phyloP scores from a whole-genome alignment of 2,797 vertebrate genomes.

The Cynodonichthys magdalenae region DNA sequence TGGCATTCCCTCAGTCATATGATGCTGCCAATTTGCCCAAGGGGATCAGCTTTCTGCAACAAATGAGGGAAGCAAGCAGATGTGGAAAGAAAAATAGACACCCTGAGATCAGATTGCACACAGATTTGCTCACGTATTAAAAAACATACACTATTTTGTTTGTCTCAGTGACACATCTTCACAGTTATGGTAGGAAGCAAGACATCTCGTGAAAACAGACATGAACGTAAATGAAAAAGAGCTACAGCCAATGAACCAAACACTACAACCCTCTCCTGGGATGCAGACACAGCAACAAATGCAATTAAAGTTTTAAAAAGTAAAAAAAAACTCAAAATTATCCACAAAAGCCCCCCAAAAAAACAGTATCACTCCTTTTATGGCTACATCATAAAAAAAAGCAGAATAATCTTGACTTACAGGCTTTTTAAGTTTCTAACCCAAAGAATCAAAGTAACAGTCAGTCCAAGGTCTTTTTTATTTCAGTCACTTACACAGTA shows the following conservation, averaged over 20 bases:
- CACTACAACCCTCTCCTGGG: constrained; percentile 16
- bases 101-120: constrained; percentile 52
- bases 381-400: background rate
- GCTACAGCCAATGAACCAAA: constrained; percentile 35
- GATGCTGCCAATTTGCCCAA: constrained; percentile 47
- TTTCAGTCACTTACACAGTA: background rate
- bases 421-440: background rate
- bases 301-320: no score
- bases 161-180: constrained; percentile 20
- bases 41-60: constrained; percentile 57
- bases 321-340: no score
- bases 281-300: constrained; percentile 19
- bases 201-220: constrained; percentile 10
- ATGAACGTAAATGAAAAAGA: constrained; percentile 40
- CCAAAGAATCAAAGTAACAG: background rate
- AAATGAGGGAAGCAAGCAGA: constrained; percentile 63
- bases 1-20: constrained; percentile 52
- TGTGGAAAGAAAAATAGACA: constrained; percentile 54
- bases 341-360: no score
- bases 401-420: background rate
- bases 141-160: constrained; percentile 42
- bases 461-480: constrained; percentile 6
- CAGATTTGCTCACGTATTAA: constrained; percentile 17
- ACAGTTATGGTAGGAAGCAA: constrained; percentile 1
- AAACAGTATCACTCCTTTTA: no score